Conservation (phyloP, 2,888 invertebrate genomes). For the Lathronympha strigana region DNA sequence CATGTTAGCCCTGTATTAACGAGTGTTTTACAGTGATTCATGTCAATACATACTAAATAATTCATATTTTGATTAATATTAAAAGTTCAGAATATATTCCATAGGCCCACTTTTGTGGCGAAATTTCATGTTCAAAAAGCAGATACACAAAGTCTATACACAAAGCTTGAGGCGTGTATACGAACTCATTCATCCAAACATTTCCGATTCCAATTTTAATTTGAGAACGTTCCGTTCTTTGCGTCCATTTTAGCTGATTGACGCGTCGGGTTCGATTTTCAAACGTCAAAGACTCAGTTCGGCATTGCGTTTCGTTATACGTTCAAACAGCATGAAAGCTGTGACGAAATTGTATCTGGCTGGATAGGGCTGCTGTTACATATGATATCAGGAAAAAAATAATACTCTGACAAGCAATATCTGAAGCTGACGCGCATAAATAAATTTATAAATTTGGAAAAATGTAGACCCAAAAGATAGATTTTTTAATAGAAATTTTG, state of each 20-base stretch:
- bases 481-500: too few relatives aligned
- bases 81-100: neutral
- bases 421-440: too few relatives aligned
- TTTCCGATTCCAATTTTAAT: constrained; percentile 66
- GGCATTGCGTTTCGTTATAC: constrained; percentile 44
- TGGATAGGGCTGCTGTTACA: constrained; percentile 11
- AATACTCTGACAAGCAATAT: neutral
- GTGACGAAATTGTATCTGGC: constrained; percentile 46
- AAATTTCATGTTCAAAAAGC: neutral
- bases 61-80: too few relatives aligned
- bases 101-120: neutral
- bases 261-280: constrained; percentile 75
- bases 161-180: constrained; percentile 34
- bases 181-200: constrained; percentile 36
- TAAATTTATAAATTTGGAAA: too few relatives aligned
- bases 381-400: neutral
- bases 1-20: too few relatives aligned
- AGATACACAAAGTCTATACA: constrained; percentile 15
- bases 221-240: constrained; percentile 72
- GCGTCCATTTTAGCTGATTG: constrained; percentile 81
- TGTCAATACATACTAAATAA: too few relatives aligned
- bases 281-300: constrained; percentile 72
- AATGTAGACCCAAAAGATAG: too few relatives aligned
- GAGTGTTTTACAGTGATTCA: too few relatives aligned
- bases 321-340: constrained; percentile 55